phyloP scores from a whole-genome alignment of 2,888 invertebrate genomes.

The Polietes domitor region DNA sequence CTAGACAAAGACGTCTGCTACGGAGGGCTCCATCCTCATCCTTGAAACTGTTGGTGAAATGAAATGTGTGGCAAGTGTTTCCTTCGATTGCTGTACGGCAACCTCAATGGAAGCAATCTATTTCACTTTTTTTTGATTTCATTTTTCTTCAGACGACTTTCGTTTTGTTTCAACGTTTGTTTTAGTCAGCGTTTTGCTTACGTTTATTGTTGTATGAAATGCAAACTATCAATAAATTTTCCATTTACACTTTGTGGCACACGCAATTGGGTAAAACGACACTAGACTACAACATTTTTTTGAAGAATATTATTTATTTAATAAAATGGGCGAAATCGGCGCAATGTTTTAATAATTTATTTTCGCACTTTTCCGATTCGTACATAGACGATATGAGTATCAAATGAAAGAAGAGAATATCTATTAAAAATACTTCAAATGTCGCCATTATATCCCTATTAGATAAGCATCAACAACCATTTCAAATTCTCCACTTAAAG shows the following conservation, averaged over 20 bases:
- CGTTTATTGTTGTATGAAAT: background rate
- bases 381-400: too few relatives aligned
- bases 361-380: too few relatives aligned
- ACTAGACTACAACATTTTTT: background rate
- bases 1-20: background rate
- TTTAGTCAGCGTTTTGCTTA: background rate
- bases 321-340: too few relatives aligned
- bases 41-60: background rate
- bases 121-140: background rate
- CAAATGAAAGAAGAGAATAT: too few relatives aligned
- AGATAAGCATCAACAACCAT: too few relatives aligned
- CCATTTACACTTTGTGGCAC: background rate
- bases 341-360: too few relatives aligned
- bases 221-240: slow-evolving; percentile 24
- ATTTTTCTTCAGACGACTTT: background rate
- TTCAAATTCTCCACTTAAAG: too few relatives aligned
- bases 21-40: too few relatives aligned
- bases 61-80: background rate
- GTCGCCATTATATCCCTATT: too few relatives aligned
- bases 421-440: too few relatives aligned
- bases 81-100: background rate
- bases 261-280: background rate
- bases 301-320: too few relatives aligned
- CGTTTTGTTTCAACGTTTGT: background rate
- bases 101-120: background rate